Percentiles rank a stretch among this genome's conserved stretches.
Evolutionary conservation across 2,888 invertebrate species (phyloP).

Genomic region (Chorisops tibialis): DNA sequence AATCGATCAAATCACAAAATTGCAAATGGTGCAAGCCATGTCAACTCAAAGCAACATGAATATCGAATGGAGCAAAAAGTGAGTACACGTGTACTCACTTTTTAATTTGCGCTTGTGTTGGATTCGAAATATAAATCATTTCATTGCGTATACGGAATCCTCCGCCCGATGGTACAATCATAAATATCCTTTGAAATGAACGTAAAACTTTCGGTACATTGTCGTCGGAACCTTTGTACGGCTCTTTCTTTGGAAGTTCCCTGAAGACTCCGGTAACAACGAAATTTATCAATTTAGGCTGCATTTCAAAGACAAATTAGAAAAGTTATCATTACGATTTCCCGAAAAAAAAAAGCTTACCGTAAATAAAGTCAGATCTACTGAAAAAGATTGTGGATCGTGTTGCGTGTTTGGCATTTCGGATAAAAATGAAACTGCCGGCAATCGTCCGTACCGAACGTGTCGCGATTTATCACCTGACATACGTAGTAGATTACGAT

Average conservation of each 20-base stretch:
- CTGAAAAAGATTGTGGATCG: slow-evolving; percentile 80
- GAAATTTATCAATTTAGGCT: slow-evolving; percentile 75
- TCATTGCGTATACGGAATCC: slow-evolving; percentile 88
- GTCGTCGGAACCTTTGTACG: not conserved
- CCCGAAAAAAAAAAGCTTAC: slow-evolving; percentile 47
- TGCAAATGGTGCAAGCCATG: slow-evolving; percentile 71
- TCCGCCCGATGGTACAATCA: slow-evolving; percentile 68
- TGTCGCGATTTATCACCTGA: slow-evolving; percentile 62
- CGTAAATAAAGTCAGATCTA: slow-evolving; percentile 78
- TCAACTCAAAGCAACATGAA: slow-evolving; percentile 80
- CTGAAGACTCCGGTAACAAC: slow-evolving; percentile 83
- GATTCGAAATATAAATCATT: slow-evolving; percentile 70
- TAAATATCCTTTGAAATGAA: slow-evolving; percentile 72
- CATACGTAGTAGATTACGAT: slow-evolving; percentile 58
- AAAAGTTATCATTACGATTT: not conserved
- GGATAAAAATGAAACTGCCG: slow-evolving; percentile 77
- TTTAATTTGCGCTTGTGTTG: slow-evolving; percentile 63
- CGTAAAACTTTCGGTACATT: slow-evolving; percentile 48
- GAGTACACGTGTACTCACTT: too few relatives aligned
- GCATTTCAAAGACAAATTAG: slow-evolving; percentile 34
- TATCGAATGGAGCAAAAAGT: slow-evolving; percentile 46
- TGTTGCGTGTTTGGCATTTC: slow-evolving; percentile 84
- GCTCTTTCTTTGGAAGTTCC: slow-evolving; percentile 54
- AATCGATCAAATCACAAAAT: slow-evolving; percentile 59
- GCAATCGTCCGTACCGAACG: slow-evolving; percentile 69